Evolutionary conservation across 2,888 invertebrate genomes (phyloP).

Genomic region (Carcina quercana): DNA sequence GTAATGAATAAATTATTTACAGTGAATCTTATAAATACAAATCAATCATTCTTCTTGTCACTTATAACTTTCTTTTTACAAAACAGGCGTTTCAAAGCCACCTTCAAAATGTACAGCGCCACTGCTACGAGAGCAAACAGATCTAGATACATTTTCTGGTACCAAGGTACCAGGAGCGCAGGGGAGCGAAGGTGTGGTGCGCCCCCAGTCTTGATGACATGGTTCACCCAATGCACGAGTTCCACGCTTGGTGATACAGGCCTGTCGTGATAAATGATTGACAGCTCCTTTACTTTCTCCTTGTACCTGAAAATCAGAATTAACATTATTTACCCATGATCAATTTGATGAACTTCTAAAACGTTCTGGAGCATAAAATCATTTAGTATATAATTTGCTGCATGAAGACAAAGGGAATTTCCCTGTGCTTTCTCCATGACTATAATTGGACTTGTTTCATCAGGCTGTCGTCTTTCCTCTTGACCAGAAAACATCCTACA

Average conservation of each 20-base stretch:
- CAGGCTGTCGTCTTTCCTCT: no score
- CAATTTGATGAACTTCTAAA: no score
- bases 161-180: slow-evolving; percentile 14
- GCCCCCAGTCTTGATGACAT: slow-evolving; percentile 19
- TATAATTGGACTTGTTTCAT: no score
- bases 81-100: neutral
- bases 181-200: slow-evolving; percentile 19
- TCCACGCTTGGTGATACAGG: slow-evolving; percentile 16
- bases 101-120: neutral
- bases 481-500: no score
- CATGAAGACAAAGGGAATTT: no score
- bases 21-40: no score
- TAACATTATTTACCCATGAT: no score
- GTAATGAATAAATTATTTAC: no score
- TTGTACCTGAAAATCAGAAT: neutral
- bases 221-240: slow-evolving; percentile 21
- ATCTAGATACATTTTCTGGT: slow-evolving; percentile 16
- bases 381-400: no score
- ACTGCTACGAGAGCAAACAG: slow-evolving; percentile 3
- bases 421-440: no score
- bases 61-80: neutral
- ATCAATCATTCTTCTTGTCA: neutral
- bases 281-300: slow-evolving; percentile 14
- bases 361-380: no score
- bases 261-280: slow-evolving; percentile 20